A percentile compares a stretch with the other conserved stretches of the same genome.
phyloP scores from a whole-genome alignment of 2,113 vertebrate genomes.

The Brienomyrus longianalis region DNA sequence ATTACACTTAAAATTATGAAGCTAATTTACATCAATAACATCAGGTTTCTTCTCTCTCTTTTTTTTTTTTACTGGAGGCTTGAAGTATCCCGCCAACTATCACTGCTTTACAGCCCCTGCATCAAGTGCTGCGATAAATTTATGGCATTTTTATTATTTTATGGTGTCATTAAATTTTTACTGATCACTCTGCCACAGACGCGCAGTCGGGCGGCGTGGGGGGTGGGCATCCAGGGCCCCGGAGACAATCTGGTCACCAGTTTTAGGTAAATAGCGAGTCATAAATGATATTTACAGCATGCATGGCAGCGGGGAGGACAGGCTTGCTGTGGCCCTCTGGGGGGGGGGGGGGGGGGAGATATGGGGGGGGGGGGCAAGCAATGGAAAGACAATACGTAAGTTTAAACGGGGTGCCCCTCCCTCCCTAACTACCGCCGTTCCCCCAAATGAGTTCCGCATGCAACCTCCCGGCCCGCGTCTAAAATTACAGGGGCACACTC shows the following conservation, averaged over 20 bases:
- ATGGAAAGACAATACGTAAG: conserved; percentile 56
- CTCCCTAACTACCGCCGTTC: conserved; percentile 47
- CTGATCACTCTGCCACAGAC: conserved; percentile 96
- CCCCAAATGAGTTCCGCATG: conserved; percentile 58
- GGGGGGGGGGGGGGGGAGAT: not conserved
- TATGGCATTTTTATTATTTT: conserved; percentile 94
- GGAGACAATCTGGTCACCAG: conserved; percentile 64
- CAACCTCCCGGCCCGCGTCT: conserved; percentile 50
- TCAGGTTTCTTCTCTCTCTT: conserved; percentile 89
- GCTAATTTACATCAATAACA: conserved; percentile 79
- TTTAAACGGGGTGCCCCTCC: conserved; percentile 46
- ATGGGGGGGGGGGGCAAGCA: conserved; percentile 9
- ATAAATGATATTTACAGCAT: conserved; percentile 78
- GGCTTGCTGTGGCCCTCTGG: too few relatives aligned
- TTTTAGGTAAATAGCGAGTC: conserved; percentile 66
- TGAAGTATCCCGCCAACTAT: conserved; percentile 92
- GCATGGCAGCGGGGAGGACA: conserved; percentile 28
- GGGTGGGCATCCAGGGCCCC: conserved; percentile 69
- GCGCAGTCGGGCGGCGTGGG: conserved; percentile 85
- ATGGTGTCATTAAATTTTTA: conserved; percentile 99
- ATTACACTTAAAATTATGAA: conserved; percentile 82
- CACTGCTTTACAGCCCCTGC: conserved; percentile 87
- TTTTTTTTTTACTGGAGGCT: conserved; percentile 85
- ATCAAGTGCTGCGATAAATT: conserved; percentile 84
- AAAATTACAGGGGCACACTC: conserved; percentile 56